A percentile compares a stretch with the other conserved stretches of the same genome.
Evolutionary conservation across 2,113 vertebrate species (phyloP).

Genomic region (Dicaeum eximium): DNA sequence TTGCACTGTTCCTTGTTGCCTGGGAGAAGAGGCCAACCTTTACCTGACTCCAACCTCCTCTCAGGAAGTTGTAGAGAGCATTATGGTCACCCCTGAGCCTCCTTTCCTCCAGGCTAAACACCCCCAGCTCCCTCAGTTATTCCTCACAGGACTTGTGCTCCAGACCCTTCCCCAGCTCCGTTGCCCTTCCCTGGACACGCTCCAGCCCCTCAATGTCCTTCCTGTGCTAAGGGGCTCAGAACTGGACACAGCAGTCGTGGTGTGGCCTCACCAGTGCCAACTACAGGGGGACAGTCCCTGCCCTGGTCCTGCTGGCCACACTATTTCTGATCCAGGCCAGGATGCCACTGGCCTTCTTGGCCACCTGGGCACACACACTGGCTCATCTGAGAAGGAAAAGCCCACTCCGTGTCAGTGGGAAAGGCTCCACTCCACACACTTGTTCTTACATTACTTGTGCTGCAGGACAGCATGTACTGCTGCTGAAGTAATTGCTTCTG

Average conservation of each 20-base stretch:
- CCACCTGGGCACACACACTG: background rate
- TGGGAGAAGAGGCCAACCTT: accelerated
- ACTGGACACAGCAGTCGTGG: background rate
- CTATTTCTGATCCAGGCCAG: background rate
- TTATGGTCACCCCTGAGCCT: background rate
- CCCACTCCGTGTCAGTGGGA: background rate
- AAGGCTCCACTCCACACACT: background rate
- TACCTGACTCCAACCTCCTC: background rate
- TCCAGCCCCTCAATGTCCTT: background rate
- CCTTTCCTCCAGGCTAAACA: background rate
- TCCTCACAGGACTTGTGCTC: background rate
- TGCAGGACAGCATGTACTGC: background rate
- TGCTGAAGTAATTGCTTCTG: background rate
- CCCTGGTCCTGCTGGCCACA: background rate
- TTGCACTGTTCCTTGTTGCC: background rate
- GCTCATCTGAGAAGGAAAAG: background rate
- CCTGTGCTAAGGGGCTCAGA: accelerated
- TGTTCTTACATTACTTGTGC: background rate
- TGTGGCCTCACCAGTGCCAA: background rate
- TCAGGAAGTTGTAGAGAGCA: background rate
- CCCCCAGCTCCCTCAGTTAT: accelerated
- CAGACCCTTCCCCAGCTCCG: background rate
- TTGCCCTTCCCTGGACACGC: accelerated
- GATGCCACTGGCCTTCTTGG: background rate
- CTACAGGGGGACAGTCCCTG: background rate